These are phyloP conservation scores for Steatornis caripensis DNA, from an alignment of 2,113 vertebrate genomes.

Conservation along the genomic window DNA sequence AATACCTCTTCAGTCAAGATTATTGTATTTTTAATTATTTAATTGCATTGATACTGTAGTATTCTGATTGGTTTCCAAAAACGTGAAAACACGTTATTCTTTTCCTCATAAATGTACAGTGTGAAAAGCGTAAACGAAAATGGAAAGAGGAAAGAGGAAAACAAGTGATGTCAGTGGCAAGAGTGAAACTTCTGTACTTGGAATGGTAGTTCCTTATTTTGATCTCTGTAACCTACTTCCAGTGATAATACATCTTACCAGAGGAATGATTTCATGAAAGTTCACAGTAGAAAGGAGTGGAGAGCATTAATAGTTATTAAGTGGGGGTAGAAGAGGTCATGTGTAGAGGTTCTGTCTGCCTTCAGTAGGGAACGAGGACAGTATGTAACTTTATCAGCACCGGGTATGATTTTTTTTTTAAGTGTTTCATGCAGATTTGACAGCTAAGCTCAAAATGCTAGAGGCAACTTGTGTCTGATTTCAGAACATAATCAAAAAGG, in stretches of 20 bases:
- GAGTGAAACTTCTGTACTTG: accelerated
- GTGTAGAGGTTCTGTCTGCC: background rate
- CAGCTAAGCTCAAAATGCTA: conserved; percentile 38
- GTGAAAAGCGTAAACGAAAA: background rate
- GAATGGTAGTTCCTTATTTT: background rate
- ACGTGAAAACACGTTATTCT: background rate
- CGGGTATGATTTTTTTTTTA: background rate
- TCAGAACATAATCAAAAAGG: background rate
- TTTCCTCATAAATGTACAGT: background rate
- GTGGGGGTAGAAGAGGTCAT: background rate
- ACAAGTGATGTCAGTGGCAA: background rate
- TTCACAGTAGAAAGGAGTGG: background rate
- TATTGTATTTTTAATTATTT: conserved; percentile 44
- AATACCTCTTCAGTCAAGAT: conserved; percentile 60
- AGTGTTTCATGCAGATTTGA: background rate
- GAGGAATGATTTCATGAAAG: background rate
- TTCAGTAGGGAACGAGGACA: background rate
- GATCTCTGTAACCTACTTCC: background rate
- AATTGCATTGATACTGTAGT: background rate
- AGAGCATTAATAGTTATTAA: background rate
- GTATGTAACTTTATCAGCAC: background rate
- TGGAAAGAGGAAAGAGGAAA: background rate
- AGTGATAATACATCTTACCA: background rate
- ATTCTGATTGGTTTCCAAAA: background rate
- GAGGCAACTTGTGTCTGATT: background rate